A percentile compares a stretch with the other conserved stretches of the same genome.
Conservation (phyloP, 2,888 invertebrate species). For the Drosophila colorata region DNA sequence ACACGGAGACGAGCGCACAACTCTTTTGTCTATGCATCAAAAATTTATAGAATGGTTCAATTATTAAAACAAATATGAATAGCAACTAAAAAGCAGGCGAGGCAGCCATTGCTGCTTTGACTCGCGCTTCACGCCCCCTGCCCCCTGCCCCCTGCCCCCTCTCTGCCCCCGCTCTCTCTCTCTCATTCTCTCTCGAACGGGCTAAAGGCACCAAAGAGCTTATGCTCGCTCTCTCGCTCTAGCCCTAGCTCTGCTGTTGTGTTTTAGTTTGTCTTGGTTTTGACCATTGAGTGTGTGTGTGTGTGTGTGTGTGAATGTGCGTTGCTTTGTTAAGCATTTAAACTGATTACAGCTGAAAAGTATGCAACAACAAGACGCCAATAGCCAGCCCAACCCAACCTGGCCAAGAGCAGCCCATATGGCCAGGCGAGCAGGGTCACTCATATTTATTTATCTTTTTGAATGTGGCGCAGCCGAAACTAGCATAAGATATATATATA, state of each 20-base stretch:
- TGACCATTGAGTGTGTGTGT: slow-evolving; percentile 6
- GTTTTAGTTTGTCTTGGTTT: slow-evolving; percentile 1
- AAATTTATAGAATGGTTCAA: slow-evolving; percentile 74
- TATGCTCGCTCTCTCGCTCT: slow-evolving; percentile 1
- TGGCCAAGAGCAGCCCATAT: too few relatives aligned
- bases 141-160: background rate
- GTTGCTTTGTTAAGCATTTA: slow-evolving; percentile 77
- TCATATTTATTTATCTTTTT: slow-evolving; percentile 77
- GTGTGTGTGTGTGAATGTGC: slow-evolving; percentile 29
- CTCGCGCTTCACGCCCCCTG: slow-evolving; percentile 2
- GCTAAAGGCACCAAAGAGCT: background rate
- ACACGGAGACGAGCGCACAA: slow-evolving; percentile 52
- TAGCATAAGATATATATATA: slow-evolving; percentile 17
- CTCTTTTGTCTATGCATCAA: slow-evolving; percentile 77
- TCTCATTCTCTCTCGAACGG: background rate
- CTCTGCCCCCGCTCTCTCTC: slow-evolving; percentile 6
- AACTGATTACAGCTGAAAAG: slow-evolving; percentile 77
- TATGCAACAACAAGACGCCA: slow-evolving; percentile 64
- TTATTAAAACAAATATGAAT: slow-evolving; percentile 79
- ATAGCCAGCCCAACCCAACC: slow-evolving; percentile 20
- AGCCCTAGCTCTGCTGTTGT: slow-evolving; percentile 1
- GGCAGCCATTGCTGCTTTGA: slow-evolving; percentile 42
- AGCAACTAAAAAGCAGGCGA: slow-evolving; percentile 72
- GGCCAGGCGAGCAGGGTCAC: slow-evolving; percentile 32
- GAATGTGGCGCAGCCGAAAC: slow-evolving; percentile 45